Base-by-base conservation (phyloP, 2,113 vertebrate species). In the Melanerpes formicivorus region DNA sequence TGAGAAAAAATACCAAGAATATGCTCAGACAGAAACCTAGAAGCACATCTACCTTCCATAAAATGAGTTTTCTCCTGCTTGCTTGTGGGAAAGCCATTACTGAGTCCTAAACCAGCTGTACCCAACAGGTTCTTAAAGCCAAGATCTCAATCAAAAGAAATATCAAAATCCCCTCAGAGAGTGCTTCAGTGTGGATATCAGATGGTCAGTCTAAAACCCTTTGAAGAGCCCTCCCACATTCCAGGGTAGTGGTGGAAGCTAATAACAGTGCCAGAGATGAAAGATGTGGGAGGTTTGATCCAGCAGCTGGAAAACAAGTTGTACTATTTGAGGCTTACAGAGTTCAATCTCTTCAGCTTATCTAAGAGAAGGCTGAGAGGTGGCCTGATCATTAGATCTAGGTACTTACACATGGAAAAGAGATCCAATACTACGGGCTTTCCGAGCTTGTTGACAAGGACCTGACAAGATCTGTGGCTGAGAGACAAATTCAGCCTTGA, bases 141-240 rank as follows among this genome's bases (percentile, higher is more conserved):
- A 69, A 77, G 56, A 14, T 46, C 56, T 74, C 71, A 96, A 77
- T 90, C 71, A 87, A 93, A 94, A 93, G 86, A 82, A 88, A 19
- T 83, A 79, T 56, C 84, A 75, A 94, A 93, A 91, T 84, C 71
- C 58, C 59, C 48, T 71, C 72, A 81, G 90, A 84, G 22, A 69
- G 40, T 70, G 60, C n/a, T 87, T 90, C 67, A 64, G 80, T 58
- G 66, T 67, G 85, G 74, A 29, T 93, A 93, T 95, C 75, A 96
- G 84, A 71, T 80, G 73, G 93, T 88, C 89, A 73, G 76, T 37
- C 73, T 60, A 30, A 94, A 93, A 93, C 62, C 55, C 78, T 87
- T 96, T 96, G 90, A 94, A 96, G 80, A 87, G 30, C 34, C 55
- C 74, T 88, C 14, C 55, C 71, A 81, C 79, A 88, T 95, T 92